phyloP scores from a whole-genome alignment of 2,797 vertebrate species.

The Glyptemys insculpta region DNA sequence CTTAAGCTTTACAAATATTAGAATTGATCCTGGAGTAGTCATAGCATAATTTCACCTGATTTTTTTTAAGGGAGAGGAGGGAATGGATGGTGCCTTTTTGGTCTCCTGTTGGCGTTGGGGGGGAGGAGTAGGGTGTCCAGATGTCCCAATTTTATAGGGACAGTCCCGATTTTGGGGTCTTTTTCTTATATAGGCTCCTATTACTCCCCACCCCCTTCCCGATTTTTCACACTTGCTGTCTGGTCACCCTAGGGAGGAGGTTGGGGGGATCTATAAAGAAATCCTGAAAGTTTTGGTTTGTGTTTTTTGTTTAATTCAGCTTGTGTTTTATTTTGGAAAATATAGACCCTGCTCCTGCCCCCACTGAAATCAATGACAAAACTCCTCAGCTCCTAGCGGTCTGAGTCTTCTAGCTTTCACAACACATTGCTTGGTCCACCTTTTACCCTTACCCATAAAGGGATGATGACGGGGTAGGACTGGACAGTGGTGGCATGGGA shows the following conservation, averaged over 20 bases:
- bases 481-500: background rate
- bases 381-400: background rate
- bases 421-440: too few relatives aligned
- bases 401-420: background rate
- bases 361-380: background rate
- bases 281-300: background rate
- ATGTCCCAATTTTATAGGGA: too few relatives aligned
- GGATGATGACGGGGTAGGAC: background rate
- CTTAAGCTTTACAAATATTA: accelerated
- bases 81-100: background rate
- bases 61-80: background rate
- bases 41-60: background rate
- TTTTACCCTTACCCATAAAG: background rate
- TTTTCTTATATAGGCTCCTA: too few relatives aligned
- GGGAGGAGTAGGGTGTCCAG: background rate
- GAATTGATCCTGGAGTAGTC: background rate
- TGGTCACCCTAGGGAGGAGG: background rate
- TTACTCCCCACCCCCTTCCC: too few relatives aligned
- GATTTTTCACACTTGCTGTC: too few relatives aligned
- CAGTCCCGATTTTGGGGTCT: too few relatives aligned
- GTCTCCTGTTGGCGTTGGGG: accelerated
- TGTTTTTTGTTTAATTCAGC: background rate
- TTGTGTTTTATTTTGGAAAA: background rate
- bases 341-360: background rate
- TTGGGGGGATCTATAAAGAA: background rate